Base-by-base conservation (phyloP, 2,888 invertebrate genomes). In the Lycaena phlaeas region DNA sequence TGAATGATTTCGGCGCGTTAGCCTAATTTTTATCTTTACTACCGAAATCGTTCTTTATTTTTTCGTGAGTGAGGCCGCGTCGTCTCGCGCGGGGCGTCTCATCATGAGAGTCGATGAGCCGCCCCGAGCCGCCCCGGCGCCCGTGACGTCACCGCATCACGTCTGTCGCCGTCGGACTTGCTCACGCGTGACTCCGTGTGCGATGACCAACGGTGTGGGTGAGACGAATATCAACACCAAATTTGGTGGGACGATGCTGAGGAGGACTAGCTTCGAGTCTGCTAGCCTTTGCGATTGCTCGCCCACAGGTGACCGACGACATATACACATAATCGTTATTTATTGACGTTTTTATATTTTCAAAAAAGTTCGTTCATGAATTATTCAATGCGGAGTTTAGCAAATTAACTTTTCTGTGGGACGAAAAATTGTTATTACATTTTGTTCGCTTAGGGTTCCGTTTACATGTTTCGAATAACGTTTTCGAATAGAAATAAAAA, bases 281-380 rank as follows among this genome's bases (percentile, higher is more conserved):
- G 68, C 64, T 66, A 56, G 66, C 51, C 62, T 74, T 78, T 78
- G 82, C 81, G 82, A 82, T 84, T 52, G 54, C 56, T 71, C 72
- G 79, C 65, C 78, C 66, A 84, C 78, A 81, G 29, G 26, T 39
- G 27, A 18, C n/a, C 27, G n/a, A n/a, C n/a, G n/a, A n/a, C n/a
- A 28, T 28, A 27, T 28, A 40, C n/a, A n/a, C 18, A 10, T 15
- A 5, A n/a, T 14, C 14, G 15, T 9, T 15, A n/a, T n/a, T 10
- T 30, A 10, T 14, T 29, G 29, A 29, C 15, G 30, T 30, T 30
- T 4, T 7, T n/a, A n/a, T 9, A 7, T n/a, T n/a, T 4, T 10
- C 14, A 2, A 10, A 15, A n/a, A n/a, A n/a, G n/a, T n/a, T n/a
- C n/a, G n/a, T n/a, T n/a, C n/a, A n/a, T n/a, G n/a, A n/a, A n/a